Conservation (phyloP, 1,140 invertebrate genomes). For the Drosophila bocki region DNA sequence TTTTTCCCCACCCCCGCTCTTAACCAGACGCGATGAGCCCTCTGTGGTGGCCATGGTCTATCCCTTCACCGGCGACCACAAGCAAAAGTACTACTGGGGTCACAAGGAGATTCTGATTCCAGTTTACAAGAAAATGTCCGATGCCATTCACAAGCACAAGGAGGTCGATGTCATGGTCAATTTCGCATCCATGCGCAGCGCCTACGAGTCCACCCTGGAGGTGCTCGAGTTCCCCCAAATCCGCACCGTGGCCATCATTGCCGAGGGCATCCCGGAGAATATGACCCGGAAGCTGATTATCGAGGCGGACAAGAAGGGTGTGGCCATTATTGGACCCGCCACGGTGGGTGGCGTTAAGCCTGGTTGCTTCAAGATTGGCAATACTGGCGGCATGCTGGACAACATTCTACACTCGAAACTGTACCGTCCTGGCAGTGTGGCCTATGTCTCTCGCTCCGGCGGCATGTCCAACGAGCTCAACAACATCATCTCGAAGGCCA, state of each 20-base stretch:
- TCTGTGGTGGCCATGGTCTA: conserved; percentile 98
- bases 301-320: conserved; percentile 91
- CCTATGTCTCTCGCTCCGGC: conserved; percentile 98
- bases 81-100: conserved; percentile 99
- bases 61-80: conserved; percentile 99
- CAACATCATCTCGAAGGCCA: conserved; percentile 98
- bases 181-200: conserved; percentile 98
- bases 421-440: conserved; percentile 98
- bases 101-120: conserved; percentile 98
- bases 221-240: conserved; percentile 95
- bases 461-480: conserved; percentile 99
- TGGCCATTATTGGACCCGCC: conserved; percentile 97
- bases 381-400: conserved; percentile 99
- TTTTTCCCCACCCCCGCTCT: conserved; percentile 89
- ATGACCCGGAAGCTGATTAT: conserved; percentile 98
- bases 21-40: conserved; percentile 92
- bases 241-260: conserved; percentile 98
- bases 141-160: conserved; percentile 97
- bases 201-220: conserved; percentile 98
- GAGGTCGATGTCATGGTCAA: conserved; percentile 99
- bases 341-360: conserved; percentile 99
- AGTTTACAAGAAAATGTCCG: conserved; percentile 99
- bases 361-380: conserved; percentile 99
- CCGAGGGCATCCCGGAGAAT: conserved; percentile 99
- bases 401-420: conserved; percentile 99